These are phyloP conservation scores for Rhabdophis nuchalis DNA, from an alignment of 2,797 vertebrate genomes.

Conservation along the genomic window DNA sequence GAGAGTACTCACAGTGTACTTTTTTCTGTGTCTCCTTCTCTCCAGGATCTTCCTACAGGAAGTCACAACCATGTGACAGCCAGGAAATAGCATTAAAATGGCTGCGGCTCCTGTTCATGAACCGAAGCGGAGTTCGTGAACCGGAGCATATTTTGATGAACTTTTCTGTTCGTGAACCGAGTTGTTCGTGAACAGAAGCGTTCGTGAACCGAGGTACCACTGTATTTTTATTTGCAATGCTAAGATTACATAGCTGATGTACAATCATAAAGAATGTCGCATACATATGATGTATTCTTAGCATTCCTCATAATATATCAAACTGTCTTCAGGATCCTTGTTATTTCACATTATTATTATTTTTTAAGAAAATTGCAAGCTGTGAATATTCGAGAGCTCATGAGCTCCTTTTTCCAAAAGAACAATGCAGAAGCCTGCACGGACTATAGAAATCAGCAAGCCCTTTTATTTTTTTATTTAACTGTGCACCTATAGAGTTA, in stretches of 20 bases:
- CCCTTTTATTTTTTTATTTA: neutral
- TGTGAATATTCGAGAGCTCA: slow-evolving; percentile 32
- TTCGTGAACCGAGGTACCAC: no score
- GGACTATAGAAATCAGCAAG: slow-evolving; percentile 30
- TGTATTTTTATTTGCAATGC: slow-evolving; percentile 30
- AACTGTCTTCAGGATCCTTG: slow-evolving; percentile 36
- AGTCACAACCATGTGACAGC: no score
- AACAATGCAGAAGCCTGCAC: slow-evolving; percentile 20
- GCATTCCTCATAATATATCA: slow-evolving; percentile 9
- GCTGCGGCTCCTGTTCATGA: no score
- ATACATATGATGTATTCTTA: slow-evolving; percentile 12
- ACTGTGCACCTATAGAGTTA: neutral
- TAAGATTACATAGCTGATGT: neutral
- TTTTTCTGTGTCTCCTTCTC: no score
- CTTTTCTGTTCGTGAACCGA: no score
- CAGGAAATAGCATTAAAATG: no score
- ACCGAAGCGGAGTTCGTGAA: no score
- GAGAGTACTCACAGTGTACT: no score
- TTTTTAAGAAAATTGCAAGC: slow-evolving; percentile 51
- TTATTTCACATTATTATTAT: slow-evolving; percentile 25
- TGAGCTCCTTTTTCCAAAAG: slow-evolving; percentile 9
- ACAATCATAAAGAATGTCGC: slow-evolving; percentile 10
- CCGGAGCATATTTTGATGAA: no score
- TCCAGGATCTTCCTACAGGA: no score
- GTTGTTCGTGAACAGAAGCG: no score